These are phyloP conservation scores for Nannoperca australis DNA, from an alignment of 2,797 vertebrate genomes.

Conservation along the genomic window DNA sequence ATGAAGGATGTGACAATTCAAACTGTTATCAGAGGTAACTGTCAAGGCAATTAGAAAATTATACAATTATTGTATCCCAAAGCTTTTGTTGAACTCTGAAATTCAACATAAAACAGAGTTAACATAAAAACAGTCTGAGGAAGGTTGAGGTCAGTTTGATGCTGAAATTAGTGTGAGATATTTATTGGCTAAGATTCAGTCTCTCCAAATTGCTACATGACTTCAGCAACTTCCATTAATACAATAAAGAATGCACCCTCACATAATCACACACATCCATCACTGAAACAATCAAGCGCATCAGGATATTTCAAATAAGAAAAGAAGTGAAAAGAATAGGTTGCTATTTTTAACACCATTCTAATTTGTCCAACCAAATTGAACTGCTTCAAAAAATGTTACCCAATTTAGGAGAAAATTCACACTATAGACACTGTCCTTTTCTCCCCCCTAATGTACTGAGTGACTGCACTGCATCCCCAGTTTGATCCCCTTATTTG, in stretches of 20 bases:
- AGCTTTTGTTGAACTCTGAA: slow-evolving; percentile 36
- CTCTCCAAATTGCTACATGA: slow-evolving; percentile 16
- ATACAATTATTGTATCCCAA: slow-evolving; percentile 31
- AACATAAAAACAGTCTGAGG: slow-evolving; percentile 6
- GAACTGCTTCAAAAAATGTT: slow-evolving; percentile 23
- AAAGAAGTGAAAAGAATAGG: slow-evolving; percentile 17
- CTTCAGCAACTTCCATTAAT: slow-evolving; percentile 14
- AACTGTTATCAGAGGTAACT: slow-evolving; percentile 41
- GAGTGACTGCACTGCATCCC: slow-evolving; percentile 49
- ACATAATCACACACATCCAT: slow-evolving; percentile 15
- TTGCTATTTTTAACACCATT: slow-evolving; percentile 31
- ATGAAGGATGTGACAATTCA: slow-evolving; percentile 49
- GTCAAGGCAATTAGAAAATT: slow-evolving; percentile 40
- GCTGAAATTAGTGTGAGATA: slow-evolving; percentile 29
- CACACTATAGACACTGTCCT: slow-evolving; percentile 19
- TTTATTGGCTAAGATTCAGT: slow-evolving; percentile 26
- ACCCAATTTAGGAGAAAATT: slow-evolving; percentile 39
- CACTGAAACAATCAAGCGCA: slow-evolving; percentile 35
- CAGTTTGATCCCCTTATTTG: slow-evolving; percentile 76
- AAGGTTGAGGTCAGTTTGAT: slow-evolving; percentile 33
- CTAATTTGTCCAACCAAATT: slow-evolving; percentile 17
- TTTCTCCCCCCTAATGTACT: slow-evolving; percentile 32
- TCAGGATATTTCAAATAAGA: slow-evolving; percentile 25
- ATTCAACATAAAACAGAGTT: slow-evolving; percentile 22
- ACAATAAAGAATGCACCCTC: slow-evolving; percentile 9